Base-by-base conservation (phyloP, 1,140 invertebrate genomes). In the Lordiphosa collinella region DNA sequence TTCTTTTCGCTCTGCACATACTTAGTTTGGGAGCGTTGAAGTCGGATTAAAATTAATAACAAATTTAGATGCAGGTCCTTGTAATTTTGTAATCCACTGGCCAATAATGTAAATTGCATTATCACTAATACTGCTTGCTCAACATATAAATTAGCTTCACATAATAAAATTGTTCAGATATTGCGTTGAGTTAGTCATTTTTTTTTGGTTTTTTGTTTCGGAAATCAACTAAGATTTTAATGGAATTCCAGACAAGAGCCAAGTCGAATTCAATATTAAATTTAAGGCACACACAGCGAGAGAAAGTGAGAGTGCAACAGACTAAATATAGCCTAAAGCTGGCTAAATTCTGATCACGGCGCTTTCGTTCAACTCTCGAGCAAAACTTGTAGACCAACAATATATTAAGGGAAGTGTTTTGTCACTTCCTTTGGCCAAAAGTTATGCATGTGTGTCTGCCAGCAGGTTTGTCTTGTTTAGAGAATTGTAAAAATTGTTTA, bases 51-150 rank as follows among this genome's bases (percentile, higher is more conserved):
- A 71, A 62, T 62, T 71, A 67, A 67, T 67, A 67, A 44, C 44
- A 62, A 40, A 50, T 50, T 54, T 55, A 1, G 6, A 36, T 57
- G 18, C 40, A 67, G 6, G 2, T 36, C 5, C 32, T 18, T 44
- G 29, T 44, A 18, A 44, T 44, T 35, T 31, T 18, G 61, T 68
- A 59, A 68, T 64, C 65, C 65, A 68, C 65, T 65, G 47, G 37
- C 58, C 58, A 67, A 63, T 67, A 71, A 63, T 67, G 64, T 46
- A 67, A 54, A 71, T 71, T 71, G 58, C 49, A 68, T 71, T 71
- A 67, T 63, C 63, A 67, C n/a, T n/a, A n/a, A n/a, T n/a, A n/a
- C n/a, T 71, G 57, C 63, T 63, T 67, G 67, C 58, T 52, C 51
- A 48, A 58, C 49, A 64, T 18, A 66, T 34, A 50, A 54, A 50